Percentiles rank a stretch among this genome's conserved stretches.
These are phyloP conservation scores for Coelinius sp. DNA, from an alignment of 2,888 invertebrate species.

Conservation along the genomic window DNA sequence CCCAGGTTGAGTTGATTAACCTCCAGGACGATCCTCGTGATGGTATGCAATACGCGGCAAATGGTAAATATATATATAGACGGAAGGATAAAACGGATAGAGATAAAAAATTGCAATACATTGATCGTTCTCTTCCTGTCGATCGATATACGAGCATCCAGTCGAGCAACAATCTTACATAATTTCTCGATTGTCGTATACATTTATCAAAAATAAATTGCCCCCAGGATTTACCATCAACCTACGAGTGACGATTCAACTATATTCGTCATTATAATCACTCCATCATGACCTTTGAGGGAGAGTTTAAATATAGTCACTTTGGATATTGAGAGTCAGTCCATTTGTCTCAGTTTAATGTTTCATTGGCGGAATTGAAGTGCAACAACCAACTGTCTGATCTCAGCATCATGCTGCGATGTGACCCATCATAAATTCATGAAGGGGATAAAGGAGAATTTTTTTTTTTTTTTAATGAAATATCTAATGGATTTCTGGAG, in stretches of 20 bases:
- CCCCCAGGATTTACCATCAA: not conserved
- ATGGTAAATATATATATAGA: constrained; percentile 23
- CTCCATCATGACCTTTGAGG: constrained; percentile 22
- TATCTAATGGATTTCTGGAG: not conserved
- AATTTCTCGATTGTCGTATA: constrained; percentile 38
- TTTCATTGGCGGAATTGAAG: constrained; percentile 34
- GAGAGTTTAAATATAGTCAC: constrained; percentile 29
- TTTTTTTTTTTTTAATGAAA: not conserved
- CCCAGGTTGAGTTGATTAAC: constrained; percentile 33
- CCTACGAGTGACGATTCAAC: constrained; percentile 3
- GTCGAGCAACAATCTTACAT: constrained; percentile 24
- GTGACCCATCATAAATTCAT: constrained; percentile 24
- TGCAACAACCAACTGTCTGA: constrained; percentile 29
- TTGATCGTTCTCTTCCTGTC: constrained; percentile 45
- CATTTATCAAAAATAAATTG: not conserved
- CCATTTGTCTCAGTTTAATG: constrained; percentile 35
- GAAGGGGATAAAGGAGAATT: not conserved
- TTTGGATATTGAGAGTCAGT: not conserved
- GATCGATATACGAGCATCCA: constrained; percentile 37
- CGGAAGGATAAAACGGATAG: constrained; percentile 14
- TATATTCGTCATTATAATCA: constrained; percentile 6
- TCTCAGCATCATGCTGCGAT: constrained; percentile 13
- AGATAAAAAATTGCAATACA: not conserved
- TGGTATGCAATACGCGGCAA: constrained; percentile 18
- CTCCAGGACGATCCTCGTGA: constrained; percentile 23